Base-by-base conservation (phyloP, 2,113 vertebrate species). In the Dasyornis broadbenti region DNA sequence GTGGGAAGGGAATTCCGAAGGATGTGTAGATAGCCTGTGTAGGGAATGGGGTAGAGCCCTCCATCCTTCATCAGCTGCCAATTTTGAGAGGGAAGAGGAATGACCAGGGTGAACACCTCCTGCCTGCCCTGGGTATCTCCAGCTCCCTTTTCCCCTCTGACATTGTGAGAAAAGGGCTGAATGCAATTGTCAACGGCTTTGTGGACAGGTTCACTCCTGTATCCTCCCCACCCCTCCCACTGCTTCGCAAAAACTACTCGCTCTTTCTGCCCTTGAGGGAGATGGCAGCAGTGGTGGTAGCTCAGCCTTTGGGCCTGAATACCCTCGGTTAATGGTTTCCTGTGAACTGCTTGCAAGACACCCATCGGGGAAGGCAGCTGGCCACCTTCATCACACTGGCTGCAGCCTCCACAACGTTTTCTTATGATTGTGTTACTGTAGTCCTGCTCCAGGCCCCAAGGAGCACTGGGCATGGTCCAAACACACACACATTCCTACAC, bases 301-400 rank as follows among this genome's bases (percentile, higher is more conserved):
- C 70, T 84, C 76, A 82, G 63, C 50, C 70, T 44, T 47, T 3
- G 12, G 57, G 76, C 56, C 66, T 49, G 77, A 47, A 64, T 94
- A 17, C 28, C 21, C 33, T 95, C 78, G 68, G 35, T 75, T 87
- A 53, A 91, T 79, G 86, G 80, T 82, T 94, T 95, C 90, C 93
- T 95, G 80, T 63, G 76, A 90, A 47, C n/a, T 2, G 9, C 71
- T 95, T 89, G 81, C 60, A 35, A 59, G 89, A 89, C 54, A 63
- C 27, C 47, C 65, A 44, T 64, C 0, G 0, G 71, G 49, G 57
- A 76, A 75, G 68, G 85, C 85, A 68, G 72, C 83, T 81, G 85
- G 47, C 66, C 0, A 12, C 59, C 78, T 59, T 42, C 0, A 4
- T 49, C 1, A 3, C 7, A 10, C 63, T 83, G 87, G 50, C 92